A percentile compares a stretch with the other conserved stretches of the same genome.
phyloP scores from a whole-genome alignment of 2,888 invertebrate genomes.

The Hanleya hanleyi region DNA sequence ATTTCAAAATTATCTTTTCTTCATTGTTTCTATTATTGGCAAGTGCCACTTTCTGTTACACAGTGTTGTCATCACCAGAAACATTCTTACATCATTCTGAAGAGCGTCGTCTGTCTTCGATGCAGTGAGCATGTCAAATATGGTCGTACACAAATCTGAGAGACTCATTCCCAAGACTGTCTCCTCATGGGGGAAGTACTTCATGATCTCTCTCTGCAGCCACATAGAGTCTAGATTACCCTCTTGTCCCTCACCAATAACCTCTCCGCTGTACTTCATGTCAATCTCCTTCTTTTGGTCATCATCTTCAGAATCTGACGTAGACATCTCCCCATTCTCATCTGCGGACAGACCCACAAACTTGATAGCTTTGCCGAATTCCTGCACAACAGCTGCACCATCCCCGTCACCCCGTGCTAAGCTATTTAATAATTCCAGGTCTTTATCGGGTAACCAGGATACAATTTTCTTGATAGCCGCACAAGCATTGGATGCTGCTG shows the following conservation, averaged over 20 bases:
- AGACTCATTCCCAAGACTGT: slow-evolving; percentile 53
- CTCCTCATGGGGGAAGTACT: slow-evolving; percentile 48
- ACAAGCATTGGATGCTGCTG: slow-evolving; percentile 65
- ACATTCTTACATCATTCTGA: slow-evolving; percentile 67
- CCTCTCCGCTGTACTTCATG: slow-evolving; percentile 42
- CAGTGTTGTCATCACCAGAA: too few species aligned
- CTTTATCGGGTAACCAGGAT: slow-evolving; percentile 61
- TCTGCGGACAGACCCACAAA: slow-evolving; percentile 38
- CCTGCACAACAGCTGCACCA: slow-evolving; percentile 51
- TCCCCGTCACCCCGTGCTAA: slow-evolving; percentile 52
- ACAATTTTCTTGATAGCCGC: slow-evolving; percentile 53
- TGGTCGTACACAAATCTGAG: slow-evolving; percentile 60
- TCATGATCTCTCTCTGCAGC: slow-evolving; percentile 48
- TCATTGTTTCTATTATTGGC: too few species aligned
- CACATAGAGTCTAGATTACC: slow-evolving; percentile 40
- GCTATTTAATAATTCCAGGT: slow-evolving; percentile 38
- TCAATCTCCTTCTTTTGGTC: slow-evolving; percentile 41
- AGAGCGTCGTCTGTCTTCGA: slow-evolving; percentile 62
- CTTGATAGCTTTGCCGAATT: slow-evolving; percentile 62
- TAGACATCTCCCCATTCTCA: slow-evolving; percentile 46
- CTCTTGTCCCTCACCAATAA: background rate
- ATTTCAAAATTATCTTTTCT: too few species aligned
- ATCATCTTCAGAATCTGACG: slow-evolving; percentile 60
- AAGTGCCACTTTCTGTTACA: too few species aligned
- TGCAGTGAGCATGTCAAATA: slow-evolving; percentile 68